Evolutionary conservation across 2,113 vertebrate species (phyloP).

Genomic region (Columba janthina): DNA sequence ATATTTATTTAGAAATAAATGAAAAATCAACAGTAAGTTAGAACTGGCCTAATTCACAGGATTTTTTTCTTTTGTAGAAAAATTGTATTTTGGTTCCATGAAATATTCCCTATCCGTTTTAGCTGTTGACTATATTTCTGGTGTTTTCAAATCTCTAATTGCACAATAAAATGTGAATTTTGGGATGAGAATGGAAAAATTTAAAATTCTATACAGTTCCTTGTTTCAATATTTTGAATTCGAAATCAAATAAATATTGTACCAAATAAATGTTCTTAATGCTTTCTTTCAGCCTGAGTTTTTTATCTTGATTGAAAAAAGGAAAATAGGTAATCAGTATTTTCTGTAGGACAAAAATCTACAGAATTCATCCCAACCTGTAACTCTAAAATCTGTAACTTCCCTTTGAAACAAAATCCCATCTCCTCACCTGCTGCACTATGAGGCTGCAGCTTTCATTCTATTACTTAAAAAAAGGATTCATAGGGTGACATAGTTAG

Average conservation of each 20-base stretch:
- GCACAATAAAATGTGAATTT: neutral
- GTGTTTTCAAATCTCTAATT: neutral
- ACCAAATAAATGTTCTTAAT: neutral
- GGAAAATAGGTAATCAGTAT: neutral
- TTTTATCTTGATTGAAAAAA: neutral
- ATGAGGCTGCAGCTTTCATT: neutral
- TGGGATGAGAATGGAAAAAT: fast-evolving
- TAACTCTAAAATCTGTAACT: neutral
- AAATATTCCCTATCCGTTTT: neutral
- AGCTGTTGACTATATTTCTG: neutral
- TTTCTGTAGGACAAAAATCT: neutral
- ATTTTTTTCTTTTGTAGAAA: neutral
- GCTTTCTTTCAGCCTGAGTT: neutral
- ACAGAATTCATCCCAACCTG: neutral
- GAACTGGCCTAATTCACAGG: neutral
- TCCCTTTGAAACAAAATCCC: neutral
- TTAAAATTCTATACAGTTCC: neutral
- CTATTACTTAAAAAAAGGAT: neutral
- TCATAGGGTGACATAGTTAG: fast-evolving
- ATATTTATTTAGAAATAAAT: neutral
- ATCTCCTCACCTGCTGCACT: neutral
- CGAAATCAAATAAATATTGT: neutral
- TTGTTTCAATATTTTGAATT: neutral
- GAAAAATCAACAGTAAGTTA: neutral
- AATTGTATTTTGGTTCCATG: fast-evolving